Evolutionary conservation across 2,113 vertebrate genomes (phyloP).

Genomic region (Aix galericulata): DNA sequence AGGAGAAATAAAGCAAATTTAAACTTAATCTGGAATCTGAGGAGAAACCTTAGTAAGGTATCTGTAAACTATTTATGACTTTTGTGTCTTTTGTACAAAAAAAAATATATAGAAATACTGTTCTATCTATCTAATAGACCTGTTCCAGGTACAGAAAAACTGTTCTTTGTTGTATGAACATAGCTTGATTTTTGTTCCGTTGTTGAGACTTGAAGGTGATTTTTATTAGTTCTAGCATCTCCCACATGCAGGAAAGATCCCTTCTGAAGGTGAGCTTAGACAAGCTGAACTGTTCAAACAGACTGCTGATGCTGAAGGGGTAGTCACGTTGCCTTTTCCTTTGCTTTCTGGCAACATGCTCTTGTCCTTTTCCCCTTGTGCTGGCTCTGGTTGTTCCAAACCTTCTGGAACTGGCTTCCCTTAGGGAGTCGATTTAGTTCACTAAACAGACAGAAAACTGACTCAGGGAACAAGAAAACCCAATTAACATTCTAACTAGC

Average conservation of each 20-base stretch:
- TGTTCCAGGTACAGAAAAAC: not conserved
- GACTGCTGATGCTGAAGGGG: not conserved
- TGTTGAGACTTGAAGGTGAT: not conserved
- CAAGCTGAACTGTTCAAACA: not conserved
- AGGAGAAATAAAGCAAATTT: not conserved
- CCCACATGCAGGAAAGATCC: not conserved
- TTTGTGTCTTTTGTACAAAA: not conserved
- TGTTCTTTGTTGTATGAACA: fast-evolving
- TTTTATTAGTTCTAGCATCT: not conserved
- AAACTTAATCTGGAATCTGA: not conserved
- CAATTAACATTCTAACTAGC: not conserved
- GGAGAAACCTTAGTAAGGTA: not conserved
- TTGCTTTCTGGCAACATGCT: not conserved
- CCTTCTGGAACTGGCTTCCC: not conserved
- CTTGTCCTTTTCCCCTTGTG: not conserved
- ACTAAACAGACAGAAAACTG: not conserved
- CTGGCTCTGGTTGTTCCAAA: not conserved
- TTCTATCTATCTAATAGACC: not conserved
- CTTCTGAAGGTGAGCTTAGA: not conserved
- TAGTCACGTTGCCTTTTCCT: not conserved
- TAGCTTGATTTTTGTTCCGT: not conserved
- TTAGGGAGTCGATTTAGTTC: not conserved
- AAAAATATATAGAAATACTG: not conserved
- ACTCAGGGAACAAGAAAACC: not conserved
- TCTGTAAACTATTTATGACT: not conserved